Base-by-base conservation (phyloP, 2,888 invertebrate genomes). In the Nemurella pictetii region DNA sequence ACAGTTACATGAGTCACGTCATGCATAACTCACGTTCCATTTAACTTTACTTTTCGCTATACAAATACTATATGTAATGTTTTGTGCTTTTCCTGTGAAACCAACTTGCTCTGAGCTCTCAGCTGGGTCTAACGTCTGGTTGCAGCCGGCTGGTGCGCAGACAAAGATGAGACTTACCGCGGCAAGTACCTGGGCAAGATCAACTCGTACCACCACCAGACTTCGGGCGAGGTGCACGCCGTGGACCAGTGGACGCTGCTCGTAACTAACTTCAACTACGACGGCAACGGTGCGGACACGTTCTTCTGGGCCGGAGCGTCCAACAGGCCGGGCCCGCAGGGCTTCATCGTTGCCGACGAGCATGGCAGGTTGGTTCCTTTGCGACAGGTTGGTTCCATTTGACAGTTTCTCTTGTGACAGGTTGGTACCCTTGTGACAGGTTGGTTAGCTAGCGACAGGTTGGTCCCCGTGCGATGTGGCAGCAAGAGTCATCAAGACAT, bases 231-330 rank as follows among this genome's bases (percentile, higher is more conserved):
- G 87, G 95, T 98, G 85, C 97, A 96, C 90, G 97, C 97, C 0
- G 96, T 97, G 0, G 96, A 98, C 89, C 95, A 96, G 88, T 95
- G 93, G 90, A 97, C 96, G 0, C 91, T 98, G 83, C 91, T 97
- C 12, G 90, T 98, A 86, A 94, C 94, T 27, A 94, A 94, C 87
- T 97, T 98, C 89, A 96, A 94, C 89, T 98, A 98, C 88, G 97
- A 98, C 89, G 98, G 97, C 74, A 95, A 96, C 78, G 97, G 97
- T 0, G 95, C 95, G 12, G 98, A 98, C 89, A 96, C 97, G 0
- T 98, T 96, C 91, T 98, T 98, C 90, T 98, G 97, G 97, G 95
- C 97, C 0, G 98, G 98, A n/a, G 94, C 96, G 36, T 92, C 95
- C 0, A 96, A 95, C 88, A 92, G 97, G 27, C 97, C 97, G 0